Base-by-base conservation (phyloP, 2,888 invertebrate species). In the Meta bourneti region DNA sequence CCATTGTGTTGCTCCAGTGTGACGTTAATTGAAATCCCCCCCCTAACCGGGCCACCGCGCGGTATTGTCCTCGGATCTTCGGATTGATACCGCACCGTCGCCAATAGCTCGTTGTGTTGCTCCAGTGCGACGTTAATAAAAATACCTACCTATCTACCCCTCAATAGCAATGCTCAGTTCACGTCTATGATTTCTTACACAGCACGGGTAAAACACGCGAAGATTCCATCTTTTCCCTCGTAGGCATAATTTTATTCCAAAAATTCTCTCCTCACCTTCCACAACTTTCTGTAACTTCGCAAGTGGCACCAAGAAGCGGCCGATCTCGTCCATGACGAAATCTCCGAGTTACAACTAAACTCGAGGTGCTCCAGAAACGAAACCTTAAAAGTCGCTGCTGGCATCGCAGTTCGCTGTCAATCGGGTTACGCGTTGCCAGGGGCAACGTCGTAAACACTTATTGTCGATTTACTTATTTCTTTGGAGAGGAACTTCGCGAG, bases 361-460 rank as follows among this genome's bases (percentile, higher is more conserved):
- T 78, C 19, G 9, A 51, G 75, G 13, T 9, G 48, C 34, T 75
- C 52, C 20, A 7, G 9, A 19, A 52, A 9, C 48, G 52, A 82
- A 71, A 75, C 61, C 48, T 74, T 83, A 69, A 48, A 79, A 79
- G 61, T 79, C 77, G 9, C 51, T 74, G 7, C 54, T 9, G 34
- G n/a, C 70, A 72, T n/a, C 19, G 51, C 7, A 49, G 51, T 75
- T 54, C 34, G 19, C 48, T 51, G 84, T 84, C 74, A 84, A 84
- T 84, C 48, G 84, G 54, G 84, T 84, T 84, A 84, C 48, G 7
- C 4, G 74, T 84, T 54, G 84, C 74, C 20, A 84, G 5, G 74
- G 61, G 84, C 84, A 74, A 84, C 84, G 75, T 34, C 74, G 52
- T 75, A 34, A 48, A 54, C 52, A 74, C 52, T 20, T 82, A 82